phyloP scores from a whole-genome alignment of 2,797 vertebrate species.

The Hippocampus kuda region DNA sequence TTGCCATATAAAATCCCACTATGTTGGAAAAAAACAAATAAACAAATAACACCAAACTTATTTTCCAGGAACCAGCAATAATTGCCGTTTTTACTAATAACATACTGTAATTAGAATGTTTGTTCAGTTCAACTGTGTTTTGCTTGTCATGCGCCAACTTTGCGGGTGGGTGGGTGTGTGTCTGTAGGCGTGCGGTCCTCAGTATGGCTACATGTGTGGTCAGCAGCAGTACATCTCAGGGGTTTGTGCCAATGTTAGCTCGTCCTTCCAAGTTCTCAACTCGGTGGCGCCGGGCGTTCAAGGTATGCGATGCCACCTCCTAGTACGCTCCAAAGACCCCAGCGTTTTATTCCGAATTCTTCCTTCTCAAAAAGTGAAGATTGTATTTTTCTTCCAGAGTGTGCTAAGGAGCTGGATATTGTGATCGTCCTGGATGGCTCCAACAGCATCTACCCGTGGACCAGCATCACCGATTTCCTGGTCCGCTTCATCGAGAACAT shows the following conservation, averaged over 20 bases:
- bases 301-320: conserved; percentile 33
- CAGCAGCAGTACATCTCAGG: conserved; percentile 87
- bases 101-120: conserved; percentile 12
- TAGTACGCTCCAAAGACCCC: not conserved
- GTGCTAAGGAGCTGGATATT: conserved; percentile 80
- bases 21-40: no score
- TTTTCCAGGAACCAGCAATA: no score
- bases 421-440: conserved; percentile 92
- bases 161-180: conserved; percentile 21
- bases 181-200: conserved; percentile 87
- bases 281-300: conserved; percentile 72
- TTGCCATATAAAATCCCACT: no score
- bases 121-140: conserved; percentile 17
- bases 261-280: conserved; percentile 81
- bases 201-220: conserved; percentile 94
- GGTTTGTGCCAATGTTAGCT: conserved; percentile 88
- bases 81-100: conserved; percentile 10
- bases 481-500: conserved; percentile 76
- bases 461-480: conserved; percentile 76
- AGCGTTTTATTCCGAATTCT: conserved; percentile 18
- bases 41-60: no score
- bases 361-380: conserved; percentile 16
- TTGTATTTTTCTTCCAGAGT: conserved; percentile 67
- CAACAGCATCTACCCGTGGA: conserved; percentile 95
- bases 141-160: conserved; percentile 24